Evolutionary conservation across 2,113 vertebrate genomes (phyloP).

Genomic region (Tretioscincus oriximinensis): DNA sequence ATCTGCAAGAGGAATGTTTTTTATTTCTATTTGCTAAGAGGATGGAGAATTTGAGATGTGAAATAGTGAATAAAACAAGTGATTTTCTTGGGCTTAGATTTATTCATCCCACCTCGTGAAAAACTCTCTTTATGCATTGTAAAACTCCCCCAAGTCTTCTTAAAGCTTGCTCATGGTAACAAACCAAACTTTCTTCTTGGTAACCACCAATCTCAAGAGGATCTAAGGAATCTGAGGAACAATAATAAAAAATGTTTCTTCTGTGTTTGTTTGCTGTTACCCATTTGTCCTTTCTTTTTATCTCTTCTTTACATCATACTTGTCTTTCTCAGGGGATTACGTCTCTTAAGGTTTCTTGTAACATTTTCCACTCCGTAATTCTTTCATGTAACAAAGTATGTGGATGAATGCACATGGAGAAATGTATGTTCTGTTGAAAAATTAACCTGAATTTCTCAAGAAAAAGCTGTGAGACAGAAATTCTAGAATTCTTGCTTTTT

Average conservation of each 20-base stretch:
- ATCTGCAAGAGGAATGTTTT: slow-evolving; percentile 31
- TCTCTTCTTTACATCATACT: slow-evolving; percentile 7
- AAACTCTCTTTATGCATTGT: neutral
- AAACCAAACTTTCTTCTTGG: slow-evolving; percentile 17
- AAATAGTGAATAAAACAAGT: neutral
- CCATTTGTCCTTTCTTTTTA: slow-evolving; percentile 7
- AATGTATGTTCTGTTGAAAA: neutral
- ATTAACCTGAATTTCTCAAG: neutral
- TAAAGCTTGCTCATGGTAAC: slow-evolving; percentile 27
- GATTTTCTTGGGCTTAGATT: neutral
- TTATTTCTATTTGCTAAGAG: slow-evolving; percentile 20
- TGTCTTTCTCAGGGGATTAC: slow-evolving; percentile 15
- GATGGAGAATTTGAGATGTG: slow-evolving; percentile 1
- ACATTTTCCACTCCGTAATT: slow-evolving; percentile 16
- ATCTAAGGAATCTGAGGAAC: slow-evolving; percentile 13
- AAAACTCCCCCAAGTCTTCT: slow-evolving; percentile 4
- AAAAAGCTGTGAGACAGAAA: neutral
- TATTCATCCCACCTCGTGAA: neutral
- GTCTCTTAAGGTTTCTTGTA: slow-evolving; percentile 13
- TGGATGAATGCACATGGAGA: slow-evolving; percentile 14
- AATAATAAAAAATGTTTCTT: slow-evolving; percentile 3
- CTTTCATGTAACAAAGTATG: slow-evolving; percentile 23
- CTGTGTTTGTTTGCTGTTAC: neutral
- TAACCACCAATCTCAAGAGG: slow-evolving; percentile 28
- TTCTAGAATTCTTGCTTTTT: neutral